Base-by-base conservation (phyloP, 2,797 vertebrate genomes). In the Oreochromis grahami region DNA sequence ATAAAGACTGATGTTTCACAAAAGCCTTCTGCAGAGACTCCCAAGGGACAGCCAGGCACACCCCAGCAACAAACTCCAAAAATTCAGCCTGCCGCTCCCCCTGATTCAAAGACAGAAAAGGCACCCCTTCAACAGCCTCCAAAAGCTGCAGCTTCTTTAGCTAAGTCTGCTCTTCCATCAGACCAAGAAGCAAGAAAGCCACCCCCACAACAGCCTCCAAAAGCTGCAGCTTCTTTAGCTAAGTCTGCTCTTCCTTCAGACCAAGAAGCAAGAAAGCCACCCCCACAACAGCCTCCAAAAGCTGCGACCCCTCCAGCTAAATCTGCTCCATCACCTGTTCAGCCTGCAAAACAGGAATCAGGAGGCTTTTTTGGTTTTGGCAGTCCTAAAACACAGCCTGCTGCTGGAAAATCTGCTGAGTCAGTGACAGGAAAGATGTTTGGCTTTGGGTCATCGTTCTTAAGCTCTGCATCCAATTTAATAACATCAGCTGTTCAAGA, bases 391-490 rank as follows among this genome's bases (percentile, higher is more conserved):
- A 90, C 90, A 7, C 76, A 96, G n/a, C 95, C 97, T 51, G 91
- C 97, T 48, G 94, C 96, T 55, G 94, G 96, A 83, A 98, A 97
- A 45, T 93, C 98, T 80, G 94, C 97, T 86, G 98, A 97, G 84
- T 97, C 96, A 4, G 97, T 98, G 36, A 97, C 97, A 43, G 98
- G 97, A 21, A 99, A 99, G 77, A 97, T 99, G 86, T 98, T 98
- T 90, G 98, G 98, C 41, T 99, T 99, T 95, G 98, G 98, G 45
- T 98, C 98, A 48, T 99, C 98, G 2, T 96, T 99, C 89, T 96
- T 99, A 77, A 99, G 96, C 88, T 98, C 99, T 85, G 98, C 98
- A 55, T 98, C 98, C 0, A 98, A 90, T 94, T 96, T 99, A 84
- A 98, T 99, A 92, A 97, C 97, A 3, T 97, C 98, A 63, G 96